These are phyloP conservation scores for Ostrea edulis DNA, from an alignment of 1,140 invertebrate genomes.

Conservation along the genomic window DNA sequence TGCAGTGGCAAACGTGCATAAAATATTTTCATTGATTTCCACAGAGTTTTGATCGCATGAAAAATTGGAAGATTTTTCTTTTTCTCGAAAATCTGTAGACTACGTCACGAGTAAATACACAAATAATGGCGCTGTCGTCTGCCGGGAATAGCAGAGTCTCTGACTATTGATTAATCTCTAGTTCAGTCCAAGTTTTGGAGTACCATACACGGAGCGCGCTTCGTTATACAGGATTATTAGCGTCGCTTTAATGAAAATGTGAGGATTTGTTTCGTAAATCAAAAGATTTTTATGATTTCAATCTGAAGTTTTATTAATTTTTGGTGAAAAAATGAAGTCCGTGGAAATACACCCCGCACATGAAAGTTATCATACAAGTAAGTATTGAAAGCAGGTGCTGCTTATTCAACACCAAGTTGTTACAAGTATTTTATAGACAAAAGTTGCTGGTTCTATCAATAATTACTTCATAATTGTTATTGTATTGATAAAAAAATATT, in stretches of 20 bases:
- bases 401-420: too few relatives aligned
- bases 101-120: slow-evolving; percentile 28
- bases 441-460: too few relatives aligned
- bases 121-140: slow-evolving; percentile 16
- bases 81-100: not conserved
- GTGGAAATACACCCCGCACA: slow-evolving; percentile 1
- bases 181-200: not conserved
- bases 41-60: slow-evolving; percentile 32
- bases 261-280: not conserved
- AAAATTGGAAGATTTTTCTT: slow-evolving; percentile 16
- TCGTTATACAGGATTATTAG: not conserved
- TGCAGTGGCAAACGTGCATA: not conserved
- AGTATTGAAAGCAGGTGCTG: not conserved
- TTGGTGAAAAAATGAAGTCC: not conserved
- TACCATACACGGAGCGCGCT: not conserved
- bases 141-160: not conserved
- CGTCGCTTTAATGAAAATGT: slow-evolving; percentile 21
- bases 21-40: slow-evolving; percentile 6
- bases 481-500: too few relatives aligned
- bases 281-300: not conserved
- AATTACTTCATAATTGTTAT: too few relatives aligned
- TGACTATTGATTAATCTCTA: slow-evolving; percentile 7
- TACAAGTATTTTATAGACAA: too few relatives aligned
- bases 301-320: not conserved
- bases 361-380: slow-evolving; percentile 26